Conservation (phyloP, 2,888 invertebrate genomes). For the Vandiemenella viatica region DNA sequence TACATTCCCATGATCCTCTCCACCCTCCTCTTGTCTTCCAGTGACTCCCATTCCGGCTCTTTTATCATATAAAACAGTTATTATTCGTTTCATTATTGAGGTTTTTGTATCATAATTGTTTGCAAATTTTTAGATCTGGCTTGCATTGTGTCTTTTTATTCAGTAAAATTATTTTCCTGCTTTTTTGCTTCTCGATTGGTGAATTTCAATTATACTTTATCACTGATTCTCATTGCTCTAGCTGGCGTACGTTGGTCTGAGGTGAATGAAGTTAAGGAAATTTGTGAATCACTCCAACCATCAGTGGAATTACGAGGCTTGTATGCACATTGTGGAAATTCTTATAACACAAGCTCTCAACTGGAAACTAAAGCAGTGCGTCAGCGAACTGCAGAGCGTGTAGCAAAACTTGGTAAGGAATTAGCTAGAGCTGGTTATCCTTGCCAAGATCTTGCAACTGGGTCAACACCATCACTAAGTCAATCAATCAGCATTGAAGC, state of each 20-base stretch:
- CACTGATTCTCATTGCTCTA: too few species aligned
- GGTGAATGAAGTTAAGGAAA: conserved; percentile 13
- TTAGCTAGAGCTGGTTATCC: conserved; percentile 20
- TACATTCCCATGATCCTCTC: too few species aligned
- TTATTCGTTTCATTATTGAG: too few species aligned
- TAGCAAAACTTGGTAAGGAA: conserved; percentile 14
- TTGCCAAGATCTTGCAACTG: conserved; percentile 21
- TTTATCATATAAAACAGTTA: too few species aligned
- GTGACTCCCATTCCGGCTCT: too few species aligned
- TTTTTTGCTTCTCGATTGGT: too few species aligned
- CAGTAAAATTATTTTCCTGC: too few species aligned
- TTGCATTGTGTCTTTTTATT: too few species aligned
- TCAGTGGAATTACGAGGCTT: conserved; percentile 20
- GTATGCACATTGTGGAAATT: conserved; percentile 24
- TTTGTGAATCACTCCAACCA: conserved; percentile 2
- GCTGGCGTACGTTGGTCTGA: conserved; percentile 19
- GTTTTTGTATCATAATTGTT: too few species aligned
- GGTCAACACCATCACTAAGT: conserved; percentile 27
- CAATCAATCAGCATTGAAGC: conserved; percentile 21
- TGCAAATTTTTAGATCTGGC: too few species aligned
- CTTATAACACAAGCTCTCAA: conserved; percentile 17
- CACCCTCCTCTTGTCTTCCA: too few species aligned
- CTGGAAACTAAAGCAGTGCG: conserved; percentile 17
- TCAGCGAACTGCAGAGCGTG: conserved; percentile 14
- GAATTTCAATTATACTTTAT: too few species aligned